Percentiles rank a stretch among this genome's conserved stretches.
These are phyloP conservation scores for Paradisaea rubra DNA, from an alignment of 2,113 vertebrate species.

Conservation along the genomic window DNA sequence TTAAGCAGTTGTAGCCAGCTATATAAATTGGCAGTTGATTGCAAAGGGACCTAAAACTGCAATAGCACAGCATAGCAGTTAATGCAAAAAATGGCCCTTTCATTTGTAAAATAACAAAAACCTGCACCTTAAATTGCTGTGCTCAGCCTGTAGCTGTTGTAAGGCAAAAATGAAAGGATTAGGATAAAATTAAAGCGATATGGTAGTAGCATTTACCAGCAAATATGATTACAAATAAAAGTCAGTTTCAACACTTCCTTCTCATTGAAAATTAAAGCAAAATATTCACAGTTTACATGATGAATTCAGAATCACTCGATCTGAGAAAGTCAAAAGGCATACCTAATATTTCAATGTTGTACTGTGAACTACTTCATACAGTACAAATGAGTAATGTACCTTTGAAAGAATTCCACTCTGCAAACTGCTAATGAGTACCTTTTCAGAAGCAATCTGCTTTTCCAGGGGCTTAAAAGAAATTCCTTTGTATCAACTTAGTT, in stretches of 20 bases:
- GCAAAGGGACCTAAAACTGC: conserved; percentile 59
- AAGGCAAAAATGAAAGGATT: conserved; percentile 52
- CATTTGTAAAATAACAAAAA: conserved; percentile 64
- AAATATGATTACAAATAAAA: neutral
- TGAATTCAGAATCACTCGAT: conserved; percentile 25
- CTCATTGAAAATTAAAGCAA: conserved; percentile 33
- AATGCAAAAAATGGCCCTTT: conserved; percentile 55
- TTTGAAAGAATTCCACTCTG: conserved; percentile 27
- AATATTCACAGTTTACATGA: neutral
- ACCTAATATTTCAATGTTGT: conserved; percentile 2
- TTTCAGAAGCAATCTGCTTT: conserved; percentile 45
- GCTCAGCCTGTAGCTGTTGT: conserved; percentile 49
- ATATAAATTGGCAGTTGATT: conserved; percentile 68
- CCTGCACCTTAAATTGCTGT: conserved; percentile 49
- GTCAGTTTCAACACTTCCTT: neutral
- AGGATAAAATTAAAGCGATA: conserved; percentile 13
- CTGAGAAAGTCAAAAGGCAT: conserved; percentile 40
- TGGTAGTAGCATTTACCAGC: neutral
- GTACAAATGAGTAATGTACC: conserved; percentile 10
- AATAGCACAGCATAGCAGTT: conserved; percentile 56
- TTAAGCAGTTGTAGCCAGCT: conserved; percentile 68
- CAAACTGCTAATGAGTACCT: conserved; percentile 43
- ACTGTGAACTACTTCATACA: conserved; percentile 15
- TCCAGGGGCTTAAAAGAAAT: conserved; percentile 42
- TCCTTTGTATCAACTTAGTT: conserved; percentile 44